A percentile compares a stretch with the other conserved stretches of the same genome.
These are phyloP conservation scores for Chloroclysta siterata DNA, from an alignment of 2,888 invertebrate genomes.

Conservation along the genomic window DNA sequence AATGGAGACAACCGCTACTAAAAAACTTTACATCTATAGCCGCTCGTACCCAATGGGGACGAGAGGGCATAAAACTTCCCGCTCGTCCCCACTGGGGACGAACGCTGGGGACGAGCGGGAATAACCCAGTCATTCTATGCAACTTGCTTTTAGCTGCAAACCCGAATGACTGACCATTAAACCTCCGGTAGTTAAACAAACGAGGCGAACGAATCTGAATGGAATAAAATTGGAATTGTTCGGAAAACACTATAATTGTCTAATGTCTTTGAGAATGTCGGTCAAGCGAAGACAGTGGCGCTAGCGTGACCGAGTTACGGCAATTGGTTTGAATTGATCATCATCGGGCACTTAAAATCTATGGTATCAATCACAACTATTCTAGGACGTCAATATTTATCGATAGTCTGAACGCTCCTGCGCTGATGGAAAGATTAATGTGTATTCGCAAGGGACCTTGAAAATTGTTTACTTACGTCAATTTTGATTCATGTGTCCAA, in stretches of 20 bases:
- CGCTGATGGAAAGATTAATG: too few relatives aligned
- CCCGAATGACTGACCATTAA: neutral
- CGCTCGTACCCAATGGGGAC: too few relatives aligned
- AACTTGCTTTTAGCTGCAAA: conserved; percentile 24
- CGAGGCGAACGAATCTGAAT: conserved; percentile 43
- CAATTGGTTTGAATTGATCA: conserved; percentile 67
- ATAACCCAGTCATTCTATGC: conserved; percentile 37
- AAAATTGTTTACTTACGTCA: too few relatives aligned
- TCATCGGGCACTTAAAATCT: conserved; percentile 53
- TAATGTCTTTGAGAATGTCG: conserved; percentile 55
- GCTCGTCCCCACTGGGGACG: too few relatives aligned
- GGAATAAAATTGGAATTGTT: conserved; percentile 53
- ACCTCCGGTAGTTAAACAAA: conserved; percentile 38
- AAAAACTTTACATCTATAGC: too few relatives aligned
- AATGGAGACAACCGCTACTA: too few relatives aligned
- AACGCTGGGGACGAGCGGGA: too few relatives aligned
- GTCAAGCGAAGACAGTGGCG: conserved; percentile 54
- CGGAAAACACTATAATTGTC: conserved; percentile 59
- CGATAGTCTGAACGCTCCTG: neutral
- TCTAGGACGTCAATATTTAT: neutral
- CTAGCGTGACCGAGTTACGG: conserved; percentile 62
- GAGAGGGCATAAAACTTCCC: too few relatives aligned
- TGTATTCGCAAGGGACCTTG: too few relatives aligned
- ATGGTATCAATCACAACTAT: conserved; percentile 43
- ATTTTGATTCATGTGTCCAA: too few relatives aligned